A percentile compares a stretch with the other conserved stretches of the same genome.
Evolutionary conservation across 2,797 vertebrate species (phyloP).

Genomic region (Percopsis omiscomaycus): DNA sequence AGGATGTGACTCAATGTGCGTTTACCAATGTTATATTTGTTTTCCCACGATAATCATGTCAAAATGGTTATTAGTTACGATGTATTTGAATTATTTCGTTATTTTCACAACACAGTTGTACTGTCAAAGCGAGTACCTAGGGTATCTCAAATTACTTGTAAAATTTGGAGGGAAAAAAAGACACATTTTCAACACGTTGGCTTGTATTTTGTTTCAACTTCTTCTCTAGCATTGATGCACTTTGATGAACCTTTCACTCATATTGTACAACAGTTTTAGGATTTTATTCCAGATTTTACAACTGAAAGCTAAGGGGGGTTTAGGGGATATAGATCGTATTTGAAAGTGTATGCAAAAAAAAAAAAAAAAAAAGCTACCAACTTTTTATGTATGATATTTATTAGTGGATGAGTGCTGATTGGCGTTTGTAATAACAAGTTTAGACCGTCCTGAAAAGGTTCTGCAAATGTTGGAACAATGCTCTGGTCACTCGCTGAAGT

Average conservation of each 20-base stretch:
- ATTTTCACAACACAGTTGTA: background rate
- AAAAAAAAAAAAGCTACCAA: slow-evolving; percentile 23
- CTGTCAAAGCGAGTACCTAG: slow-evolving; percentile 20
- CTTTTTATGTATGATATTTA: slow-evolving; percentile 71
- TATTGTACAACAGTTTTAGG: slow-evolving; percentile 12
- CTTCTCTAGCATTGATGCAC: slow-evolving; percentile 60
- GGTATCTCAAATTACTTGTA: slow-evolving; percentile 9
- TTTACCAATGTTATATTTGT: slow-evolving; percentile 17
- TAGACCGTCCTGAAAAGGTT: slow-evolving; percentile 16
- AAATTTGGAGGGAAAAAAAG: slow-evolving; percentile 26
- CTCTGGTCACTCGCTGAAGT: slow-evolving; percentile 16
- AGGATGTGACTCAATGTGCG: slow-evolving; percentile 15
- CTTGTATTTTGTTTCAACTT: slow-evolving; percentile 35
- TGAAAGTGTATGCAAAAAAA: slow-evolving; percentile 47
- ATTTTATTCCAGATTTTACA: slow-evolving; percentile 37
- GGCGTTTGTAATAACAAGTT: slow-evolving; percentile 27
- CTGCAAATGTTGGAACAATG: slow-evolving; percentile 29
- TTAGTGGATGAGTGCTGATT: slow-evolving; percentile 51
- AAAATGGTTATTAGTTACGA: slow-evolving; percentile 7
- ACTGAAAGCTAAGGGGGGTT: slow-evolving; percentile 26
- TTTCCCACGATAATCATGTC: slow-evolving; percentile 1
- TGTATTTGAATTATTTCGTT: slow-evolving; percentile 1
- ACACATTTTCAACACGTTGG: slow-evolving; percentile 10
- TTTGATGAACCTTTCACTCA: slow-evolving; percentile 54
- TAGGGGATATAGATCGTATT: slow-evolving; percentile 19